Evolutionary conservation across 2,113 vertebrate genomes (phyloP).

Genomic region (Tonatia bakeri): DNA sequence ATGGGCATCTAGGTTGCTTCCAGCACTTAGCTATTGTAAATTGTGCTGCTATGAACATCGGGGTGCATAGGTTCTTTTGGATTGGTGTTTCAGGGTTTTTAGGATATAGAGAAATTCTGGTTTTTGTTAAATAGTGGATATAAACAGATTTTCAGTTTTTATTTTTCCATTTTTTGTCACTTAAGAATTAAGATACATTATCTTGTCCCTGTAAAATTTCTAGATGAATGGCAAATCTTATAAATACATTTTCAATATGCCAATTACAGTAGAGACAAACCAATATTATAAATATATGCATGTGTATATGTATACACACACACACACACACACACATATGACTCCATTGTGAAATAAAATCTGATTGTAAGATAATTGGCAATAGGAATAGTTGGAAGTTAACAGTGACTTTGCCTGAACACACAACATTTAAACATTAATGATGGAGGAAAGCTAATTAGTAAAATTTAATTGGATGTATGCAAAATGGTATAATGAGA

Average conservation of each 20-base stretch:
- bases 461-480: conserved; percentile 71
- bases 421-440: conserved; percentile 68
- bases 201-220: conserved; percentile 12
- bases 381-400: conserved; percentile 55
- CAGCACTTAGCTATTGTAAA: no score
- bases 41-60: no score
- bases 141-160: conserved; percentile 12
- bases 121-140: conserved; percentile 35
- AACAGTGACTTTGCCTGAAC: conserved; percentile 56
- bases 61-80: no score
- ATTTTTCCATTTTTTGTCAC: not conserved
- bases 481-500: conserved; percentile 58
- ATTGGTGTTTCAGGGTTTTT: no score
- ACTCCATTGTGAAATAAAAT: conserved; percentile 21
- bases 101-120: not conserved
- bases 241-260: not conserved
- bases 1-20: no score
- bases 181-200: not conserved
- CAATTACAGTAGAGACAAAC: not conserved
- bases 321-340: not conserved
- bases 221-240: conserved; percentile 17
- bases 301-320: not conserved
- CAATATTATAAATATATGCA: not conserved
- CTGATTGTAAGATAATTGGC: conserved; percentile 57
- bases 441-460: conserved; percentile 64